A percentile compares a stretch with the other conserved stretches of the same genome.
phyloP scores from a whole-genome alignment of 2,888 invertebrate genomes.

The Oxycera nigricornis region DNA sequence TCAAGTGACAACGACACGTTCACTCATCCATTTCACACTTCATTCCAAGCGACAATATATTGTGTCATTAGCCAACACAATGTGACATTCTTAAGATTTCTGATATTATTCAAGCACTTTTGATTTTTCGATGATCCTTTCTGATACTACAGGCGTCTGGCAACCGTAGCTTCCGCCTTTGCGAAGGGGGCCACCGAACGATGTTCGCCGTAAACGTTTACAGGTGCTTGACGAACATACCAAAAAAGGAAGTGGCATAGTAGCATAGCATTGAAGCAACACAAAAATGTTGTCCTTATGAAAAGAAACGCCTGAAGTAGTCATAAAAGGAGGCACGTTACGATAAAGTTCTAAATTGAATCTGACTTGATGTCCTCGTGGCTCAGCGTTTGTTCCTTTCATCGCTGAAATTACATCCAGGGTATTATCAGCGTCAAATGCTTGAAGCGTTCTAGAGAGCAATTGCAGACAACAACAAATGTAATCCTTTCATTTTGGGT shows the following conservation, averaged over 20 bases:
- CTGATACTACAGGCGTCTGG: conserved; percentile 13
- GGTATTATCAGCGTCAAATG: neutral
- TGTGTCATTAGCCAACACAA: conserved; percentile 21
- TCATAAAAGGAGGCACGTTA: conserved; percentile 24
- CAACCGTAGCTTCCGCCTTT: neutral
- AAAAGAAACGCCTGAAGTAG: conserved; percentile 27
- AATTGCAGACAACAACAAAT: neutral
- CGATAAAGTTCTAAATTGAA: conserved; percentile 39
- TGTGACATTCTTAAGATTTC: conserved; percentile 9
- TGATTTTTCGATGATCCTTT: conserved; percentile 31
- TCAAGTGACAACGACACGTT: neutral
- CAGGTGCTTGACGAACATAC: neutral
- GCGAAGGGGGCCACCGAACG: neutral
- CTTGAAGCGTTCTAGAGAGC: neutral
- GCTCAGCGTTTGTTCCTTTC: neutral
- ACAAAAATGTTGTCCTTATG: neutral
- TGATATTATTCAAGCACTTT: conserved; percentile 25
- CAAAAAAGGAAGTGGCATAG: neutral
- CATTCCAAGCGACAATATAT: conserved; percentile 20
- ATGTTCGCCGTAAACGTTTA: neutral
- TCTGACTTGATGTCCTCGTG: conserved; percentile 13
- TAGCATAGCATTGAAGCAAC: neutral
- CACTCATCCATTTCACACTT: neutral
- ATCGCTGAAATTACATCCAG: neutral
- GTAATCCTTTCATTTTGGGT: neutral